Conservation (phyloP, 2,888 invertebrate genomes). For the Chymomyza caudatula region DNA sequence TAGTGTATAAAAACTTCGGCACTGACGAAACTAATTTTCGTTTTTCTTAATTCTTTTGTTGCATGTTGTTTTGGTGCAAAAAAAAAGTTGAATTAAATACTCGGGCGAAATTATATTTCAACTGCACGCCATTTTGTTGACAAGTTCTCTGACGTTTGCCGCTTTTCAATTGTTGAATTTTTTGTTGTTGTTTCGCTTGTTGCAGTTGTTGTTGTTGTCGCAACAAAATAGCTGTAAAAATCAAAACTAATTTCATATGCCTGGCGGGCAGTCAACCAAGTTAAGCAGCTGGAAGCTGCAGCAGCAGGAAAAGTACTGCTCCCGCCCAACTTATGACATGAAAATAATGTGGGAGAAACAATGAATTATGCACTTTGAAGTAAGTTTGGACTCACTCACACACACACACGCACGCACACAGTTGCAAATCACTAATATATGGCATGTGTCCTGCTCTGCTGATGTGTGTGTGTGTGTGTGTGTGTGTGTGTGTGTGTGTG, state of each 20-base stretch:
- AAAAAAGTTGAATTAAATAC: constrained; percentile 56
- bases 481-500: background rate
- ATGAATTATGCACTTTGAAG: constrained; percentile 71
- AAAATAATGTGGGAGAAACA: constrained; percentile 72
- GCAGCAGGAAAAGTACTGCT: constrained; percentile 2
- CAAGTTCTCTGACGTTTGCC: constrained; percentile 39
- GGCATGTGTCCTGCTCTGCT: constrained; percentile 18
- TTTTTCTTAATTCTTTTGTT: background rate
- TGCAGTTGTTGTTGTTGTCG: background rate
- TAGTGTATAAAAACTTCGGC: background rate
- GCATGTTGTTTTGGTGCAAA: constrained; percentile 14
- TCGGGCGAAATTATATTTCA: constrained; percentile 40
- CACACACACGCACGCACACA: constrained; percentile 24
- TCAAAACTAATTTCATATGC: constrained; percentile 66
- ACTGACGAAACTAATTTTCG: background rate
- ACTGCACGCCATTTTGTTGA: constrained; percentile 23
- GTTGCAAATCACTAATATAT: constrained; percentile 68
- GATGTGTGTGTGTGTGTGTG: background rate
- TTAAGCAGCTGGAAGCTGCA: constrained; percentile 3
- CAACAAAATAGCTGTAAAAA: background rate
- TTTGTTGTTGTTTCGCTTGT: background rate
- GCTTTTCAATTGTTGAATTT: background rate
- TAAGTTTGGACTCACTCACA: constrained; percentile 54
- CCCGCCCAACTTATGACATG: constrained; percentile 61
- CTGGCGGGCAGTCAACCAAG: constrained; percentile 47